Conservation (phyloP, 2,113 vertebrate species). For the Vulpes ferrilata region DNA sequence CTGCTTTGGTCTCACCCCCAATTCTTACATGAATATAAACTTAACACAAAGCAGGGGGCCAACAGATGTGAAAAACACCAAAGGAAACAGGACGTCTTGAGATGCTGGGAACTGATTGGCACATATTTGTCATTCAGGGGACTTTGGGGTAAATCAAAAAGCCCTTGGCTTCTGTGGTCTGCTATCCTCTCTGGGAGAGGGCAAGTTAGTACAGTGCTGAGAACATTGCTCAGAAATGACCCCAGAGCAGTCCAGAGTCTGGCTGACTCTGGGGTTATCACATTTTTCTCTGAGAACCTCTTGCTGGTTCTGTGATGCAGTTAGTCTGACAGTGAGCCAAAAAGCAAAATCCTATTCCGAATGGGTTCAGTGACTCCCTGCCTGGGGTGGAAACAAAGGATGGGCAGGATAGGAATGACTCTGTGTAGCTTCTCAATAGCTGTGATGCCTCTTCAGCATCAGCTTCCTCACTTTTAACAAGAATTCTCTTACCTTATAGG, state of each 20-base stretch:
- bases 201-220: neutral
- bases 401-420: neutral
- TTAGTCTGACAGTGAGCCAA: neutral
- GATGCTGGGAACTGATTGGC: conserved; percentile 40
- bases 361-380: neutral
- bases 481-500: neutral
- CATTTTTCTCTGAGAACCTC: conserved; percentile 24
- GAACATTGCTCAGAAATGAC: conserved; percentile 16
- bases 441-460: neutral
- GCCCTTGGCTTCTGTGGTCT: neutral
- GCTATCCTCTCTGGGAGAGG: neutral
- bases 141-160: conserved; percentile 36
- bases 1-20: neutral
- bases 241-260: neutral
- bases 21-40: conserved; percentile 49
- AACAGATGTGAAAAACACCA: conserved; percentile 8
- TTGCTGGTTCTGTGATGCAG: neutral
- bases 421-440: neutral
- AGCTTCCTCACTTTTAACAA: neutral
- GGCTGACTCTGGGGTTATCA: conserved; percentile 14
- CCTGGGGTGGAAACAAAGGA: neutral
- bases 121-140: conserved; percentile 22
- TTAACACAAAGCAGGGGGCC: neutral
- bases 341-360: neutral
- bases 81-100: conserved; percentile 67